Evolutionary conservation across 1,140 invertebrate species (phyloP), one percentile per base, ranked within the genome.

Genomic region (Agraylea sexmaculata): DNA sequence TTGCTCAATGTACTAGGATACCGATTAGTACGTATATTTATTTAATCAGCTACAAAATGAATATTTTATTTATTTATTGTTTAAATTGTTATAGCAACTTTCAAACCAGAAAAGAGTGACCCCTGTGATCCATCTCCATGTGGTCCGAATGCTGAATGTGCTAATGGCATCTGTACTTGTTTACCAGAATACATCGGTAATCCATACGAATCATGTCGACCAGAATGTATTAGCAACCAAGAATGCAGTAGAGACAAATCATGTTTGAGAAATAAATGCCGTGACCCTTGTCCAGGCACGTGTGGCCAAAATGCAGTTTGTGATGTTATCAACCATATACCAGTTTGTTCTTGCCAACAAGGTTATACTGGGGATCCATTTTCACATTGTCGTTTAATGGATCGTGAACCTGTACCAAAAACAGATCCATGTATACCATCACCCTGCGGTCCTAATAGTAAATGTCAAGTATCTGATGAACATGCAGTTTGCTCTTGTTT

Each of bases 281-380:
- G 68, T 15, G 79, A 87, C 63, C 85, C 85, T 15, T 88, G 85
- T 50, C 74, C 78, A 7, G 82, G 82, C 39, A 78, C 79, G 21
- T 87, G 84, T 57, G 83, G 83, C n/a, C 71, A 78, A 39, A 85
- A 87, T 60, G 83, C 87, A 6, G 62, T 82, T 46, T 92, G 87
- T 58, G 77, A 82, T 50, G 80, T 88, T 1, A 74, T 86, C 12
- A 82, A 86, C 53, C 87, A 91, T 56, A 84, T 84, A 49, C 83
- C 85, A 1, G 73, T 78, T 4, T 89, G 86, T 52, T 82, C 77
- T 4, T 89, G 86, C 58, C 67, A 74, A 21, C 54, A 70, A 42
- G 80, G 79, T 32, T 83, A 76, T 48, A 77, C 78, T 12, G 85
- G 85, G 17, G 82, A 87, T 75, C 83, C 85, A 33, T 86, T 87